Conservation (phyloP, 2,113 vertebrate genomes). For the Xyrauchen texanus region DNA sequence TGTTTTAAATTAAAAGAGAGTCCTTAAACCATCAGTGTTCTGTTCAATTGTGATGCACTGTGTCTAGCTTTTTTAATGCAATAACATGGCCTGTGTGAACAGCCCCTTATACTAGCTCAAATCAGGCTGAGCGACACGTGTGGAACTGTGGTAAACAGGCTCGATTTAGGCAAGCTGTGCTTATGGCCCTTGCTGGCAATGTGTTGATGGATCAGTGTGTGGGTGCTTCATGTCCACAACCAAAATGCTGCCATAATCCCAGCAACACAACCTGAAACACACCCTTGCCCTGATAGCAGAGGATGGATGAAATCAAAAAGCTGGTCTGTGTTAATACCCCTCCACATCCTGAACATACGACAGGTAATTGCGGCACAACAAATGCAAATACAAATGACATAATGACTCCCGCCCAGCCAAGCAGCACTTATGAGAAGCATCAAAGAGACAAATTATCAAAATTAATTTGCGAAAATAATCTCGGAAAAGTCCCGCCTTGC, state of each 20-base stretch:
- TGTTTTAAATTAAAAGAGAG: no score
- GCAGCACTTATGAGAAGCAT: conserved; percentile 53
- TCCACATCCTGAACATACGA: conserved; percentile 52
- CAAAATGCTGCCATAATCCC: conserved; percentile 66
- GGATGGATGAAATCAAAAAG: conserved; percentile 58
- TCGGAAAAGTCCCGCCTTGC: background rate
- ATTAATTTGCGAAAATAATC: conserved; percentile 49
- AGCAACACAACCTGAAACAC: conserved; percentile 50
- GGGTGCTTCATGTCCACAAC: conserved; percentile 60
- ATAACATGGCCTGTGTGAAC: no score
- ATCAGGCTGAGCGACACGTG: conserved; percentile 53
- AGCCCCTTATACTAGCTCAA: background rate
- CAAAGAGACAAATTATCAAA: conserved; percentile 52
- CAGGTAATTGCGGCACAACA: conserved; percentile 58
- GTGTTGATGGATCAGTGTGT: conserved; percentile 57
- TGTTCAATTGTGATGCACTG: no score
- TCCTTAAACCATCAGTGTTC: no score
- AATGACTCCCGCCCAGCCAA: conserved; percentile 58
- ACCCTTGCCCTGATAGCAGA: conserved; percentile 40
- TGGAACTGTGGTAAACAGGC: conserved; percentile 9
- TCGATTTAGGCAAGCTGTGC: conserved; percentile 23
- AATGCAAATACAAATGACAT: conserved; percentile 56
- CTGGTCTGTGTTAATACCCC: conserved; percentile 64
- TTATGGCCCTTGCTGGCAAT: conserved; percentile 22
- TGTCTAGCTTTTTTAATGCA: no score